A percentile compares a stretch with the other conserved stretches of the same genome.
Evolutionary conservation across 2,888 invertebrate genomes (phyloP).

Genomic region (Crossocerus cetratus): DNA sequence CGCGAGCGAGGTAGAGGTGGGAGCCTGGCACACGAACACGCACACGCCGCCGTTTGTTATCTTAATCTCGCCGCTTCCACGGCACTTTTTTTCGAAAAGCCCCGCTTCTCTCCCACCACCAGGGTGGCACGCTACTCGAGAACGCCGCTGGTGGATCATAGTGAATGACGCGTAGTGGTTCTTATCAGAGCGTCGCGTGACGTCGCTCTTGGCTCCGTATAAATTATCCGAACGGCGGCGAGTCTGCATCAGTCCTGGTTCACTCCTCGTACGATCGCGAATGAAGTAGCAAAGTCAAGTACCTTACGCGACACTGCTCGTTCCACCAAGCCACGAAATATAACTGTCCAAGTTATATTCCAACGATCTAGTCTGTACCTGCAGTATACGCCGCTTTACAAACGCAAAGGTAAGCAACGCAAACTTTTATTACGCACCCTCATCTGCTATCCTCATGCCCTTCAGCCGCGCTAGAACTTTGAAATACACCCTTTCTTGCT

Average conservation of each 20-base stretch:
- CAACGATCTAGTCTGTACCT: conserved; percentile 51
- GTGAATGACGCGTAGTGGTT: conserved; percentile 50
- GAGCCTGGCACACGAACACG: conserved; percentile 13
- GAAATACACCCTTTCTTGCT: background rate
- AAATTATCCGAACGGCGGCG: conserved; percentile 55
- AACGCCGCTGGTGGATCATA: conserved; percentile 25
- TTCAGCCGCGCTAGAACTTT: background rate
- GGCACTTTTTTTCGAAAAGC: background rate
- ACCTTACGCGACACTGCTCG: background rate
- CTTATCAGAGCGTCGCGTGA: conserved; percentile 53
- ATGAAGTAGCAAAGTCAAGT: conserved; percentile 32
- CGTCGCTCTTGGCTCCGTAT: conserved; percentile 57
- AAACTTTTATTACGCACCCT: background rate
- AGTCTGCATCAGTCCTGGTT: conserved; percentile 55
- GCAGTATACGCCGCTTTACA: conserved; percentile 30
- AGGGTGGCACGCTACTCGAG: conserved; percentile 1
- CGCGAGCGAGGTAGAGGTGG: background rate
- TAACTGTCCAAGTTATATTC: conserved; percentile 60
- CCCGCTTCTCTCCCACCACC: conserved; percentile 10
- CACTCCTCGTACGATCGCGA: conserved; percentile 33
- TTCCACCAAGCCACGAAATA: conserved; percentile 19
- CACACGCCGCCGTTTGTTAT: conserved; percentile 39
- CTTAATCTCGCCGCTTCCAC: conserved; percentile 17
- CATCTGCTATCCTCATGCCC: background rate
- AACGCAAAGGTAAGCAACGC: conserved; percentile 55